Base-by-base conservation (phyloP, 2,888 invertebrate species). In the Pardosa pseudoannulata region DNA sequence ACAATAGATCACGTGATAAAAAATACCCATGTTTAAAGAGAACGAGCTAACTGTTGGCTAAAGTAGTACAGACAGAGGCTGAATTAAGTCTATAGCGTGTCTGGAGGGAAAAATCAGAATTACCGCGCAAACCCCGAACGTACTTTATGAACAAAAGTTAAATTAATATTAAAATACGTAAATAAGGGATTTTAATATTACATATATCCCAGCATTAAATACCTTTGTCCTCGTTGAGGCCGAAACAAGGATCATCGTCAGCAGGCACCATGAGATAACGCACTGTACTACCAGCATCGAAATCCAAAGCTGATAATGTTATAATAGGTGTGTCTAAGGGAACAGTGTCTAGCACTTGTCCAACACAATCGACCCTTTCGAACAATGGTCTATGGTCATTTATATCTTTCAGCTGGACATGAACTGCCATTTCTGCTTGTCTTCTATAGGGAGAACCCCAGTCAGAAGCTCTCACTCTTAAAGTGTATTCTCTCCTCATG, bases 371-470 rank as follows among this genome's bases (percentile, higher is more conserved):
- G 39, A 96, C 93, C 89, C 91, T 91, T 89, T 93, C 93, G 90
- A 93, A 91, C 91, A 96, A 96, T 0, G 98, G 98, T 65, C 96
- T 93, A 91, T 98, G 98, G 91, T 98, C 98, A 92, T 98, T 98
- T 7, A 97, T 94, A 91, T 98, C 97, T 85, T 94, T 94, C 23
- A 98, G 93, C 87, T 94, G 94, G 56, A 98, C 95, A 11, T 94
- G 93, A 68, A 98, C 92, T 88, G 95, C 94, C 93, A 96, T 95
- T 92, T 98, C 97, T 0, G 97, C 96, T 92, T 98, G 0, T 31
- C 98, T 93, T 3, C 98, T 93, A 91, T 96, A 97, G 0, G 98
- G 98, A 75, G 90, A 90, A 0, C 97, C 98, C 97, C 98, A 98
- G 92, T 99, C 99, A n/a, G 97, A 96, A 0, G 98, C 98, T 46